Evolutionary conservation across 2,888 invertebrate species (phyloP), one percentile per base, ranked within the genome.

Genomic region (Cataglyphis albicans): DNA sequence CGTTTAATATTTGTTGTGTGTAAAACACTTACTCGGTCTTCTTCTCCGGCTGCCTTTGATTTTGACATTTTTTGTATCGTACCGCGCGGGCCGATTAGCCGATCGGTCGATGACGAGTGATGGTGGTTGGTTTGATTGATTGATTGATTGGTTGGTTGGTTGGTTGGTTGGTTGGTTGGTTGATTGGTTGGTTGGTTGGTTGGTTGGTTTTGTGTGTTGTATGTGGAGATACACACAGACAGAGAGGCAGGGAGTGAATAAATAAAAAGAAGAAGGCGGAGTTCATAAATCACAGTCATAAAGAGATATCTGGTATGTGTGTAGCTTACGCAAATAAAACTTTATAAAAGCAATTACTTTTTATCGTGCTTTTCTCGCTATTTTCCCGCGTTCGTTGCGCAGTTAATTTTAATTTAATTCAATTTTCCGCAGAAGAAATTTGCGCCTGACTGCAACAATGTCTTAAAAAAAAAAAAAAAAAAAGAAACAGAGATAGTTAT

Each of bases 11-110:
- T 80, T 73, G 78, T 81, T 65, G 55, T 82, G 41, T 80, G 83
- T 81, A 81, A 70, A 91, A 96, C n/a, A 52, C 96, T 96, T 96
- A 96, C 96, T 96, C 96, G 95, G 95, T 96, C 95, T 96, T 96
- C 95, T 96, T 96, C 95, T 96, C 96, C 95, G 96, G 96, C 95
- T 96, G 96, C 96, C 95, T 95, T 94, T 94, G 85, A 88, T 94
- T 94, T 92, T 94, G 93, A 95, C 94, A 95, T 92, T 93, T 91
- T 91, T 91, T 91, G 91, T 91, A 88, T 93, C 92, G 93, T 92
- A 94, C 92, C 91, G 90, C 93, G 93, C 91, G 90, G 89, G 91
- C 90, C 91, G 92, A 91, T 90, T 88, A 89, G 91, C 90, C 91
- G 92, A 91, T 91, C 87, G 92, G 89, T 91, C 87, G 91, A 87